phyloP scores from a whole-genome alignment of 2,888 invertebrate species.

The Drosophila paranaensis region DNA sequence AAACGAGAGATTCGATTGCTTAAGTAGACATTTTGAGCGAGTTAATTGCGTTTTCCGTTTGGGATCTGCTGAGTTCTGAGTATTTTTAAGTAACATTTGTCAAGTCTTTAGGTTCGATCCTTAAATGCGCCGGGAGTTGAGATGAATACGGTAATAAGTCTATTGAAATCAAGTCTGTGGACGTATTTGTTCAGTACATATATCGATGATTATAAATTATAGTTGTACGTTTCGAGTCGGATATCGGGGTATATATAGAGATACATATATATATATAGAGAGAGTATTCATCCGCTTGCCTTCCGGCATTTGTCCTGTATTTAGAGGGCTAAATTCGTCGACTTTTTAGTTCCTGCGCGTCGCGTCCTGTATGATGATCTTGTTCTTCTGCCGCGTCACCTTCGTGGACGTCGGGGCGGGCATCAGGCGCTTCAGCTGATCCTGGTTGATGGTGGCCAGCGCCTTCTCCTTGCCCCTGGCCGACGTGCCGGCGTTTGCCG shows the following conservation, averaged over 20 bases:
- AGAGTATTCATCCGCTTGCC: not conserved
- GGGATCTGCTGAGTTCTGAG: constrained; percentile 52
- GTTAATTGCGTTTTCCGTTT: constrained; percentile 23
- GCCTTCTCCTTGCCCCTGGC: constrained; percentile 60
- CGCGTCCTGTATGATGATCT: constrained; percentile 89
- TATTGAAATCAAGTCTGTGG: constrained; percentile 33
- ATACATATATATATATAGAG: not conserved
- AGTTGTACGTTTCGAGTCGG: constrained; percentile 1
- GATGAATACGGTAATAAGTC: constrained; percentile 36
- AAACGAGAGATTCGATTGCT: constrained; percentile 31
- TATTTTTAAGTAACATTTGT: constrained; percentile 72
- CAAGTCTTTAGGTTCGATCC: constrained; percentile 55
- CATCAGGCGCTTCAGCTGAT: constrained; percentile 89
- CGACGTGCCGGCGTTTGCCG: constrained; percentile 35
- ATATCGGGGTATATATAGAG: not conserved
- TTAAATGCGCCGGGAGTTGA: constrained; percentile 38
- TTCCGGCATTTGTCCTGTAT: not conserved
- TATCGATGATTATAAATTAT: constrained; percentile 1
- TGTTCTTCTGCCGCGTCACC: constrained; percentile 93
- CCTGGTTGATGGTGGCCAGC: constrained; percentile 87
- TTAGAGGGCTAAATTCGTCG: not conserved
- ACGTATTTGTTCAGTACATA: constrained; percentile 40
- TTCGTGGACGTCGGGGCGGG: constrained; percentile 89
- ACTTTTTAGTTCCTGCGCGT: constrained; percentile 80
- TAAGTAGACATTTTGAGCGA: constrained; percentile 49